Conservation (phyloP, 1,140 invertebrate species). For the Sarcophaga bullata region DNA sequence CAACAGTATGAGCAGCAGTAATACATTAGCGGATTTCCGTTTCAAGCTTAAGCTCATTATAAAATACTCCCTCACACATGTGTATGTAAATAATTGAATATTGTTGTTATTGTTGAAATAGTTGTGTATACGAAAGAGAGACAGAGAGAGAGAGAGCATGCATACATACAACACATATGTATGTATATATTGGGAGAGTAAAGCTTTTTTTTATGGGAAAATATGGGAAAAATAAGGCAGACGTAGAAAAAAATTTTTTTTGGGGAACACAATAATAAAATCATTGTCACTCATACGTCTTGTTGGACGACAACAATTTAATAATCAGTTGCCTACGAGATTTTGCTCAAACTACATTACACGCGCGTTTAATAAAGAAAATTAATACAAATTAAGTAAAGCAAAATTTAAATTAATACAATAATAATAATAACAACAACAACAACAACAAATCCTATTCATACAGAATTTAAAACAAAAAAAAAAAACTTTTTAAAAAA, state of each 20-base stretch:
- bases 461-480: conserved; percentile 1
- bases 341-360: conserved; percentile 30
- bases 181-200: too few relatives aligned
- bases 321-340: conserved; percentile 26
- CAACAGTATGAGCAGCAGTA: background rate
- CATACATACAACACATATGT: too few relatives aligned
- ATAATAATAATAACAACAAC: background rate
- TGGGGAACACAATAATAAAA: background rate
- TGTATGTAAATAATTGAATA: background rate
- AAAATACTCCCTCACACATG: conserved; percentile 5
- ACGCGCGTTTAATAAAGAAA: background rate
- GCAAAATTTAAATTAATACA: background rate
- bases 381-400: background rate
- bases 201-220: too few relatives aligned
- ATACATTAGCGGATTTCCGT: conserved; percentile 13
- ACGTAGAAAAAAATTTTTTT: background rate
- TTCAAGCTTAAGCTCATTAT: background rate
- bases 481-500: background rate
- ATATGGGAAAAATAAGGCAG: too few relatives aligned
- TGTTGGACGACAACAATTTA: conserved; percentile 35
- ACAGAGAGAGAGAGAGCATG: background rate
- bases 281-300: conserved; percentile 38
- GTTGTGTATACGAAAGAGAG: background rate
- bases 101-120: too few relatives aligned
- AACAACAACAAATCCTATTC: background rate